Evolutionary conservation across 2,797 vertebrate genomes (phyloP).

Genomic region (Cyclopterus lumpus): DNA sequence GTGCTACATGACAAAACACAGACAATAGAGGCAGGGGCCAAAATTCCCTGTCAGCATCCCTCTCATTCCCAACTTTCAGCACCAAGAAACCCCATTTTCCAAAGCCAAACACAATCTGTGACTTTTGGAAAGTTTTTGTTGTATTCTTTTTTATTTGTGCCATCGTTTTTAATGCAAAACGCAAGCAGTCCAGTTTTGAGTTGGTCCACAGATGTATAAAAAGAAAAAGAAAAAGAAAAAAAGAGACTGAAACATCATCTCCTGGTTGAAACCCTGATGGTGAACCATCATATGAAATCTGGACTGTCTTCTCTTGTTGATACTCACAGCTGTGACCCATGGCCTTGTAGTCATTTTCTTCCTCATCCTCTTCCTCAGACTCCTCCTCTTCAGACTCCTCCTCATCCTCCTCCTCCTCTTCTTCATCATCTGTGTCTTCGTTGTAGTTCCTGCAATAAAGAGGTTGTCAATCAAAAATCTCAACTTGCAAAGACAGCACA

Average conservation of each 20-base stretch:
- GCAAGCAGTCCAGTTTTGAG: neutral
- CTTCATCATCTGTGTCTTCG: slow-evolving; percentile 91
- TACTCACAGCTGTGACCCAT: slow-evolving; percentile 93
- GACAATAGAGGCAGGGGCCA: slow-evolving; percentile 60
- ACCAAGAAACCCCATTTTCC: neutral
- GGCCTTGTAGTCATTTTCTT: slow-evolving; percentile 90
- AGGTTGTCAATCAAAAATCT: neutral
- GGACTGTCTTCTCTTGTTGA: neutral
- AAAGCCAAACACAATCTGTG: slow-evolving; percentile 4
- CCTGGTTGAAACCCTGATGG: neutral
- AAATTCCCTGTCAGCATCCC: slow-evolving; percentile 55
- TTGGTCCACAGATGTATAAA: neutral
- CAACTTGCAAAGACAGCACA: neutral
- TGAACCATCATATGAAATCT: neutral
- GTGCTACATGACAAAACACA: slow-evolving; percentile 55
- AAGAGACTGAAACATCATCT: neutral
- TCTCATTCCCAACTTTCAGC: slow-evolving; percentile 54
- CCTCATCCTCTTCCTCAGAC: slow-evolving; percentile 89
- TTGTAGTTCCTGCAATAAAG: slow-evolving; percentile 88
- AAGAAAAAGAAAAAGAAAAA: too few species aligned
- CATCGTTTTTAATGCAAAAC: neutral
- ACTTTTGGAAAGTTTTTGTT: neutral
- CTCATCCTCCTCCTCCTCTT: slow-evolving; percentile 84
- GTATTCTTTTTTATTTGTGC: neutral
- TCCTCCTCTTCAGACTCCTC: slow-evolving; percentile 86